Evolutionary conservation across 2,797 vertebrate genomes (phyloP), one percentile per base, ranked within the genome.

Genomic region (Hylomyscus alleni): DNA sequence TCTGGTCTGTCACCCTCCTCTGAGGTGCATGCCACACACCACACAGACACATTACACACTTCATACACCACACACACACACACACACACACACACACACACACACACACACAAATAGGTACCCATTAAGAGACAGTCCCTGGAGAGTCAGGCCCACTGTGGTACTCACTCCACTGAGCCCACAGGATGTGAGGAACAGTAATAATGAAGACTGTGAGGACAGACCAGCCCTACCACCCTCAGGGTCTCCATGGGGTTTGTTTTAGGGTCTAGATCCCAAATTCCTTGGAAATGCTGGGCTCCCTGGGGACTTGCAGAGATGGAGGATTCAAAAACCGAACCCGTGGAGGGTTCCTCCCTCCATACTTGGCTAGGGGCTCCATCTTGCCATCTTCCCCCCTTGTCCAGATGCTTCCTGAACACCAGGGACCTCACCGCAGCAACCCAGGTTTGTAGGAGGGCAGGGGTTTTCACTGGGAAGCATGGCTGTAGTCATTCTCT

Each of bases 121-220:
- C 24, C 76, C n/a, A 22, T n/a, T 29, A 77, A 72, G 69, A 65
- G 54, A 19, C 15, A 78, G 34, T 29, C 22, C 60, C 47, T 47
- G 40, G 37, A 40, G 4, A 4, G 20, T 47, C 34, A 83, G 77
- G 56, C 9, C 54, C 52, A 4, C 58, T 2, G 3, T 62, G 14
- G 22, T 8, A 13, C 58, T 31, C 60, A 14, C 34, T 52, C 40
- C n/a, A 5, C 1, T 5, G 44, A 54, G n/a, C 20, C 10, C 40
- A 60, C 4, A 37, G 77, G 60, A 44, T 31, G 8, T 0, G 0
- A 4, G 20, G 8, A 29, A 22, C 2, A 29, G 8, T 13, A 24
- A 26, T n/a, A 54, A 31, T 22, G 37, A 54, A 56, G 47, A 11
- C 44, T 7, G 0, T 11, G 3, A 54, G 78, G 52, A n/a, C 52